A percentile compares a stretch with the other conserved stretches of the same genome.
Conservation (phyloP, 1,140 invertebrate genomes). For the Saxidomus purpurata region DNA sequence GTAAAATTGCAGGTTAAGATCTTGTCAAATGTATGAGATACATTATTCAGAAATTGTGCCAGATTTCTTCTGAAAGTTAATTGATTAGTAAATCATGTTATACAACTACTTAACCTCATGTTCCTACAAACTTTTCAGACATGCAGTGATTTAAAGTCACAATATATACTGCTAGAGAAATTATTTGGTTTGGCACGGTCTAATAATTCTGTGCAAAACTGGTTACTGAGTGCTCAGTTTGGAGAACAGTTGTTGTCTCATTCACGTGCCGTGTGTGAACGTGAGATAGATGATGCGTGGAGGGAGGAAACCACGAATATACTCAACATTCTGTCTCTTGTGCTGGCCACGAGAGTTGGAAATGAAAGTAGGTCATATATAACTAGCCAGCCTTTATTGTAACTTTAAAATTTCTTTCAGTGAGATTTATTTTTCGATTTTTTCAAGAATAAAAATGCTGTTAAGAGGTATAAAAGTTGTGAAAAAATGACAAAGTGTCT, state of each 20-base stretch:
- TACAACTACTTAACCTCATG: too few species aligned
- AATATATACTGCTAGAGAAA: constrained; percentile 69
- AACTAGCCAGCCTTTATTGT: too few species aligned
- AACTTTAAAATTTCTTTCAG: too few species aligned
- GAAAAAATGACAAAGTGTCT: too few species aligned
- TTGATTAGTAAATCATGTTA: too few species aligned
- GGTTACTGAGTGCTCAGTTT: constrained; percentile 74
- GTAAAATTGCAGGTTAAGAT: too few species aligned
- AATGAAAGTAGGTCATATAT: constrained; percentile 72
- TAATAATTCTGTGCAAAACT: constrained; percentile 63
- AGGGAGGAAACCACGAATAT: constrained; percentile 58
- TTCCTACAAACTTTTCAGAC: constrained; percentile 52
- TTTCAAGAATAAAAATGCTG: too few species aligned
- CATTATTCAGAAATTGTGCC: too few species aligned
- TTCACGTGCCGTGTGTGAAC: constrained; percentile 71
- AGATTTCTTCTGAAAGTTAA: too few species aligned
- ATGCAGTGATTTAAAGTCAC: constrained; percentile 42
- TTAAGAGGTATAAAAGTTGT: too few species aligned
- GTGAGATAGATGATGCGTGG: constrained; percentile 51
- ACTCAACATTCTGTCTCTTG: constrained; percentile 73
- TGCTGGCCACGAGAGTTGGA: constrained; percentile 71
- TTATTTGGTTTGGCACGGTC: constrained; percentile 57
- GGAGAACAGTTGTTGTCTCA: constrained; percentile 71
- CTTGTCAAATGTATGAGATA: too few species aligned
- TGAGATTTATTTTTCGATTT: too few species aligned